phyloP scores from a whole-genome alignment of 2,888 invertebrate species.

The Acleris literana region DNA sequence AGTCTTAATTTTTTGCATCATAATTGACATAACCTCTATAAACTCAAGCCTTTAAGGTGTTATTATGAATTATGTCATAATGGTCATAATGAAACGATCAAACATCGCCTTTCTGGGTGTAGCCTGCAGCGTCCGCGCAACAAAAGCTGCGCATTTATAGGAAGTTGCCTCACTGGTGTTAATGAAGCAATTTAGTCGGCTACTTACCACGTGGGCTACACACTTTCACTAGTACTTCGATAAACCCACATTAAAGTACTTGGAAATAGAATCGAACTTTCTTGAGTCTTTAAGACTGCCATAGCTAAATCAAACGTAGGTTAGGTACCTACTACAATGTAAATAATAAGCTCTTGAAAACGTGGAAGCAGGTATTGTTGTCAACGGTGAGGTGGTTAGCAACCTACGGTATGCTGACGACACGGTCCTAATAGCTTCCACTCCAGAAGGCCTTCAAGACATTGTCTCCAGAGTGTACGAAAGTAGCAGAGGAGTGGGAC shows the following conservation, averaged over 20 bases:
- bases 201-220: not conserved
- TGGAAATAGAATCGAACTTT: no score
- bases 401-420: no score
- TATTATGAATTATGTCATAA: slow-evolving; percentile 6
- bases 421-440: no score
- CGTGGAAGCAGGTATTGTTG: no score
- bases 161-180: slow-evolving; percentile 19
- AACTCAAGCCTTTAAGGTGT: not conserved
- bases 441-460: no score
- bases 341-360: no score
- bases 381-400: no score
- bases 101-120: not conserved
- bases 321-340: no score
- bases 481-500: no score
- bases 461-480: no score
- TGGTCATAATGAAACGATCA: slow-evolving; percentile 1
- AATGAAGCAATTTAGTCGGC: slow-evolving; percentile 25
- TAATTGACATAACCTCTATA: not conserved
- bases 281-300: no score
- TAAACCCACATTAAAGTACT: not conserved
- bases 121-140: slow-evolving; percentile 7
- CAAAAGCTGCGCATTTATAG: not conserved
- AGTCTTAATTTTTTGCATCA: not conserved
- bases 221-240: slow-evolving; percentile 19
- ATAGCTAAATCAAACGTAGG: no score